Evolutionary conservation across 2,888 invertebrate genomes (phyloP).

Genomic region (Amphimallon solstitiale): DNA sequence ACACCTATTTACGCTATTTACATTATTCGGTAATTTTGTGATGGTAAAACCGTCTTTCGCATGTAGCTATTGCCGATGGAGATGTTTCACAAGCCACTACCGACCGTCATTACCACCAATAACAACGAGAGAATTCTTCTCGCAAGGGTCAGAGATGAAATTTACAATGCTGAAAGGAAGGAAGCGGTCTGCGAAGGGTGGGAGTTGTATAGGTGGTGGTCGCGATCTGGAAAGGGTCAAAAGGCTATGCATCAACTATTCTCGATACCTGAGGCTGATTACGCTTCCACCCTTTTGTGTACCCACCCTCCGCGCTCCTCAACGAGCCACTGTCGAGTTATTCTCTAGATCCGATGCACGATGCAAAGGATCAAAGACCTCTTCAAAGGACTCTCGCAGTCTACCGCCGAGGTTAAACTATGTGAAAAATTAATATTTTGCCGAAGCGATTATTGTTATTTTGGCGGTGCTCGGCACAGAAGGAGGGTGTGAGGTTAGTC

Average conservation of each 20-base stretch:
- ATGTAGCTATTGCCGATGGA: too few species aligned
- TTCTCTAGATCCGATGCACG: conserved; percentile 39
- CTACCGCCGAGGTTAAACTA: conserved; percentile 57
- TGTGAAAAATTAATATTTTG: conserved; percentile 63
- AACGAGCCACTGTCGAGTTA: conserved; percentile 13
- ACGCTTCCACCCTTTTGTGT: conserved; percentile 41
- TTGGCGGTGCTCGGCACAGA: conserved; percentile 4
- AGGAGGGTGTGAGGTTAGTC: too few species aligned
- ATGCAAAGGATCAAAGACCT: conserved; percentile 48
- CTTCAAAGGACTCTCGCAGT: conserved; percentile 50
- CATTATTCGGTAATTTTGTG: too few species aligned
- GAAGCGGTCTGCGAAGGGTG: too few species aligned
- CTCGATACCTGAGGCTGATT: conserved; percentile 58
- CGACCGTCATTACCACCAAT: too few species aligned
- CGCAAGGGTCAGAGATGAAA: too few species aligned
- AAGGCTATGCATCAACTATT: conserved; percentile 60
- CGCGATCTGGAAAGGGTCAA: conserved; percentile 6
- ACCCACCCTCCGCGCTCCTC: conserved; percentile 24
- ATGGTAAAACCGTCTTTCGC: too few species aligned
- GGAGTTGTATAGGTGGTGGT: background rate
- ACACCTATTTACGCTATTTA: too few species aligned
- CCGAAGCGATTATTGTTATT: conserved; percentile 58
- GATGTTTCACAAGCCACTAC: too few species aligned
- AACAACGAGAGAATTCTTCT: too few species aligned
- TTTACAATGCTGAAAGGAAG: too few species aligned